Conservation (phyloP, 2,888 invertebrate species). For the Caenorhabditis sp. region DNA sequence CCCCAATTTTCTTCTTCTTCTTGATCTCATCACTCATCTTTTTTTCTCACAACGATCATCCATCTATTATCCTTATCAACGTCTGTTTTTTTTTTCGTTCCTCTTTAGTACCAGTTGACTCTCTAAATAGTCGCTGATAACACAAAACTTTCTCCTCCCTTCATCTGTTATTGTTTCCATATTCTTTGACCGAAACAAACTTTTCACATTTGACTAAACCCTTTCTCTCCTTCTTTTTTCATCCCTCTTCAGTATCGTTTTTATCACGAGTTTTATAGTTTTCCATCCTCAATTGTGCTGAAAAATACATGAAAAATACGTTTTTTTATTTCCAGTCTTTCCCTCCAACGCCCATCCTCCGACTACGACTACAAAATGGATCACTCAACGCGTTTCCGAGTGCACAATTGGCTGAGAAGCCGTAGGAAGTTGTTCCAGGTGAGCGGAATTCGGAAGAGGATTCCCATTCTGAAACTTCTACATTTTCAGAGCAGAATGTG, state of each 20-base stretch:
- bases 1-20: conserved; percentile 8
- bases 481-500: conserved; percentile 67
- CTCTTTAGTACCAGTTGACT: conserved; percentile 31
- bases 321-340: conserved; percentile 38
- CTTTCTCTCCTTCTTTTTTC: not conserved
- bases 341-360: not conserved
- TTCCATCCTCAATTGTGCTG: conserved; percentile 13
- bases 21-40: conserved; percentile 50
- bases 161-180: not conserved
- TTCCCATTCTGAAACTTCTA: not conserved
- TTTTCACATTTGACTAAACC: not conserved
- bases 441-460: not conserved
- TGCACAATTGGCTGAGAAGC: conserved; percentile 68
- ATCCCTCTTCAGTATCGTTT: not conserved
- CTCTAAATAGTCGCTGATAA: conserved; percentile 24
- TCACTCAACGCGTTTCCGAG: conserved; percentile 68
- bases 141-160: not conserved
- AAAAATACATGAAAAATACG: conserved; percentile 46
- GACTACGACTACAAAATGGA: conserved; percentile 54
- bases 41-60: conserved; percentile 21
- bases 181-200: conserved; percentile 36
- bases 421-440: conserved; percentile 68
- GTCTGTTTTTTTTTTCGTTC: conserved; percentile 8
- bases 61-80: conserved; percentile 21
- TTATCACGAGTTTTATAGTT: conserved; percentile 46